Base-by-base conservation (phyloP, 1,140 invertebrate genomes). In the Battus philenor region DNA sequence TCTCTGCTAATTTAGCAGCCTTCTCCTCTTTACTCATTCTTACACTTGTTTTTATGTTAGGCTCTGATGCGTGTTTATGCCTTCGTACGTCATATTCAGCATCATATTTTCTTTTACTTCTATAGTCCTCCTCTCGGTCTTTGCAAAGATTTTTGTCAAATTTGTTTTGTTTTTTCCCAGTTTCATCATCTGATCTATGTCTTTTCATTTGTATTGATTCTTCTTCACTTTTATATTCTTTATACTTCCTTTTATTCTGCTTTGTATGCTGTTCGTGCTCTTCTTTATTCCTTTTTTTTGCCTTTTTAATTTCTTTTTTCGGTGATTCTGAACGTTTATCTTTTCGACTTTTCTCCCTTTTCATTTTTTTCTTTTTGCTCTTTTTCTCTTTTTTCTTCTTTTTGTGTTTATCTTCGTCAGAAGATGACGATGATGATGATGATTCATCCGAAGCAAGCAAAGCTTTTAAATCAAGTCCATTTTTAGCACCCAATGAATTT, bases 1-100 rank as follows among this genome's bases (percentile, higher is more conserved):
- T 98, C 85, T 95, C 94, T 33, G 88, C 86, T 47, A 93, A 76
- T 43, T 87, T 87, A 30, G 84, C 86, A 66, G 95, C 91, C 53
- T 91, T 92, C 71, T 97, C 95, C 53, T 90, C 87, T 50, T 91
- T 90, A 48, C 68, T 84, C 24, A 84, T 39, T 30, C 55, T 60
- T 31, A 15, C 34, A 3, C 20, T 36, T 49, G 44, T 55, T 13
- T 27, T 44, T 22, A 12, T 22, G 29, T 8, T 46, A 24, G 16
- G 5, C 26, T 47, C 34, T 34, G 31, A 44, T 31, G 47, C 47
- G 15, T 34, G 26, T 5, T 6, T 29, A 6, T 41, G 16, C 8
- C 3, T 12, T 6, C 12, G 16, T 17, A 29, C 15, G 11, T 27
- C 26, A 9, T n/a, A 9, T 17, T 41, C 24, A 41, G 22, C 8